A percentile compares a stretch with the other conserved stretches of the same genome.
Conservation (phyloP, 64 coral and sea anemone genomes). For the Stylophora pistillata region DNA sequence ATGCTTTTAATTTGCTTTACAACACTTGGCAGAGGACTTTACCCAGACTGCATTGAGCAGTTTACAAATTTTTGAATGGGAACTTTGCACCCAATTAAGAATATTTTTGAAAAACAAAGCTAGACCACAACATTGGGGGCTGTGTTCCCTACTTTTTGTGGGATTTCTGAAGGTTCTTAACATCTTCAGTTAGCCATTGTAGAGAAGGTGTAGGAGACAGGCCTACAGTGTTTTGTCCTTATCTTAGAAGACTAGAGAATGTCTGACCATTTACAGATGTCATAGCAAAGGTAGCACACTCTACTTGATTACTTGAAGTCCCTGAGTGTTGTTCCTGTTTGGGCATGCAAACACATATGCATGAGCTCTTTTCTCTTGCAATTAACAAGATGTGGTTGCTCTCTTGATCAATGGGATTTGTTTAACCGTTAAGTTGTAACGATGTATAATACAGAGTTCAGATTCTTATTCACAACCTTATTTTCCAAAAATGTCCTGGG, state of each 20-base stretch:
- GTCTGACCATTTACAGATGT: not conserved
- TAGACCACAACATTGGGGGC: not conserved
- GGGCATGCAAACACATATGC: too few relatives aligned
- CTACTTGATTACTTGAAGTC: not conserved
- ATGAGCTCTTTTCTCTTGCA: too few relatives aligned
- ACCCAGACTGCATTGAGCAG: not conserved
- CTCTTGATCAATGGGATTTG: too few relatives aligned
- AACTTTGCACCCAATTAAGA: not conserved
- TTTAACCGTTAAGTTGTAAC: too few relatives aligned
- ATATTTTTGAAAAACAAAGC: not conserved
- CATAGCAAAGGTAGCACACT: not conserved
- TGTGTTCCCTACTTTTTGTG: not conserved
- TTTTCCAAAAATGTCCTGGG: too few relatives aligned
- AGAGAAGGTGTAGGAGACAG: too few relatives aligned
- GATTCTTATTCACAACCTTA: too few relatives aligned
- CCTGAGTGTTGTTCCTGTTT: too few relatives aligned
- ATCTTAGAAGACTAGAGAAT: too few relatives aligned
- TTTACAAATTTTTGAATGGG: too few relatives aligned
- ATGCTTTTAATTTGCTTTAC: not conserved
- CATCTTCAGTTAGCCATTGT: not conserved
- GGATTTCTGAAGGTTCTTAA: not conserved
- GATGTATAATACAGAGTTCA: too few relatives aligned
- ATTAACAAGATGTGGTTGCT: too few relatives aligned
- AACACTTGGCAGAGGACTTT: not conserved
- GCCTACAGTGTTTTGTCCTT: not conserved